phyloP scores from a whole-genome alignment of 1,140 invertebrate genomes.

The Zaprionus davidi region DNA sequence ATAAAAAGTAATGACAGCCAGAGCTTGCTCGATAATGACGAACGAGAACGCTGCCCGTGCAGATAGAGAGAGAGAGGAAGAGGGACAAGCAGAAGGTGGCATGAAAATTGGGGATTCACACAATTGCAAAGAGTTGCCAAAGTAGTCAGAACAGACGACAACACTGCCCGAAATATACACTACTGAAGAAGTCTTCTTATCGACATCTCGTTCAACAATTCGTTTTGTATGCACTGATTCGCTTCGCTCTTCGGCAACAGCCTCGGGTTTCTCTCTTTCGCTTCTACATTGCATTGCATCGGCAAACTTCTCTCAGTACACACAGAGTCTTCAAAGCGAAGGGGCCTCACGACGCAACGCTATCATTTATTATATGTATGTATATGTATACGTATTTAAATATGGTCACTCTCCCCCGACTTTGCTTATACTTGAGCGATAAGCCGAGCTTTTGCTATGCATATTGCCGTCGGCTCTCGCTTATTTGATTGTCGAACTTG shows the following conservation, averaged over 20 bases:
- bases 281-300: not conserved
- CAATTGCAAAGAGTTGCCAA: conserved; percentile 42
- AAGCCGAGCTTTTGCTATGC: not conserved
- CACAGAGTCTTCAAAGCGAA: not conserved
- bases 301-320: not conserved
- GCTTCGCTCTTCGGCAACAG: not conserved
- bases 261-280: not conserved
- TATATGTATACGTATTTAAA: not conserved
- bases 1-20: conserved; percentile 80
- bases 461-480: not conserved
- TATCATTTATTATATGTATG: not conserved
- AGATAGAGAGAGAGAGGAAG: not conserved
- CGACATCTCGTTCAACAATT: not conserved
- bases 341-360: not conserved
- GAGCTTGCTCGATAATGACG: conserved; percentile 68
- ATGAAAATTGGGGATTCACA: not conserved
- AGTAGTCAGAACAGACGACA: conserved; percentile 24
- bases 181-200: too few relatives aligned
- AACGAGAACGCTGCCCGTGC: conserved; percentile 29
- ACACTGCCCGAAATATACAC: conserved; percentile 12
- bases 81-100: not conserved
- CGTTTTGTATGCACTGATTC: not conserved
- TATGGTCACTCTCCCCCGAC: not conserved
- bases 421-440: not conserved
- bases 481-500: not conserved